A percentile compares a stretch with the other conserved stretches of the same genome.
Evolutionary conservation across 2,797 vertebrate genomes (phyloP).

Genomic region (Sarcophilus harrisii): DNA sequence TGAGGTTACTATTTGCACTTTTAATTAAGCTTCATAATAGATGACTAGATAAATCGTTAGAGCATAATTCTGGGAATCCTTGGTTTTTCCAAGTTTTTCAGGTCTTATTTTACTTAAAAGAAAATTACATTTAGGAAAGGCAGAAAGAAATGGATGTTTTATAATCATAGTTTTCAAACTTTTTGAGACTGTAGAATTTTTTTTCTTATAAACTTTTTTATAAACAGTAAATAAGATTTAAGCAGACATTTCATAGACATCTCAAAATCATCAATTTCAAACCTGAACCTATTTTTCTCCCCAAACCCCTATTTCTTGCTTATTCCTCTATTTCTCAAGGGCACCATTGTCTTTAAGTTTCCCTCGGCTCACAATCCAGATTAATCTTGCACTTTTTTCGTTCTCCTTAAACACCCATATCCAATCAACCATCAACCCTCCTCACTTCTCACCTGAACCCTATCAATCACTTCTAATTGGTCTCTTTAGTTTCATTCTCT

Average conservation of each 20-base stretch:
- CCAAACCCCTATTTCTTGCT: background rate
- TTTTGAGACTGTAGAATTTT: conserved; percentile 10
- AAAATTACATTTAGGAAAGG: conserved; percentile 37
- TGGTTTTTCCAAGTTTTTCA: background rate
- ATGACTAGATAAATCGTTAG: background rate
- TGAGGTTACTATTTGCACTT: too few species aligned
- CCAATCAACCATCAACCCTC: background rate
- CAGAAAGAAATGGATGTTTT: background rate
- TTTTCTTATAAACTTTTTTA: background rate
- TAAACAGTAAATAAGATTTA: background rate
- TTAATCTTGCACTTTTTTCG: background rate
- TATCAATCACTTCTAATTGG: background rate
- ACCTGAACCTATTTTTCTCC: background rate
- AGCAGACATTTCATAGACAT: background rate
- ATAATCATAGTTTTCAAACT: background rate
- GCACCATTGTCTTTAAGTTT: background rate
- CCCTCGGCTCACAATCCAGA: background rate
- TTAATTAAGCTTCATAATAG: background rate
- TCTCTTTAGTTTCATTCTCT: background rate
- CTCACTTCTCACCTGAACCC: background rate
- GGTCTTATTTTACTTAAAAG: conserved; percentile 3
- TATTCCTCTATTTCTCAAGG: background rate
- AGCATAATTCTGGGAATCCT: conserved; percentile 3
- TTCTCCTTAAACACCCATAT: background rate
- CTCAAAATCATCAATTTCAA: background rate